phyloP scores from a whole-genome alignment of 2,797 vertebrate species.

The Coreius guichenoti region DNA sequence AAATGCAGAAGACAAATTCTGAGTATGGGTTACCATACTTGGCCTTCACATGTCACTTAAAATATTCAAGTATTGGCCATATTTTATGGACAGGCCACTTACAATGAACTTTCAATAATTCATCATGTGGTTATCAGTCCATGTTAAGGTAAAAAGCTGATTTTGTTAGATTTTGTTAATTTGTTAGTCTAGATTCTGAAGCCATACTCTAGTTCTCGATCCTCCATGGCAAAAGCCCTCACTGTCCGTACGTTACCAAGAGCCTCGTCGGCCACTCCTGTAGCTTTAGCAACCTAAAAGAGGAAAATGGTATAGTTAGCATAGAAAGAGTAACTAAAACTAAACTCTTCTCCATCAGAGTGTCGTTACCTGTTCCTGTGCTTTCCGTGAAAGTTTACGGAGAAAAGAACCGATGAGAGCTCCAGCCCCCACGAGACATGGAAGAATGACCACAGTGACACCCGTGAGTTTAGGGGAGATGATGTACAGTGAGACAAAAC shows the following conservation, averaged over 20 bases:
- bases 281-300: slow-evolving; percentile 89
- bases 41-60: no score
- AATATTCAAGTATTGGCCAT: background rate
- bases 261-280: slow-evolving; percentile 90
- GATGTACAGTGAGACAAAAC: slow-evolving; percentile 90
- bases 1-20: no score
- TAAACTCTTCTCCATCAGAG: background rate
- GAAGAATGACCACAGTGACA: slow-evolving; percentile 86
- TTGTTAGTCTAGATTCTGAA: no score
- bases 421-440: slow-evolving; percentile 84
- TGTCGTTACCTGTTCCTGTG: slow-evolving; percentile 89
- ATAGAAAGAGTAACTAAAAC: background rate
- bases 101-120: background rate
- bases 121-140: background rate
- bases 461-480: slow-evolving; percentile 92
- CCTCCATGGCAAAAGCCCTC: slow-evolving; percentile 95
- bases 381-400: slow-evolving; percentile 86
- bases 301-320: background rate
- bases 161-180: background rate
- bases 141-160: background rate
- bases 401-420: slow-evolving; percentile 88
- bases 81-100: background rate
- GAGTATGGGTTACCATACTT: no score
- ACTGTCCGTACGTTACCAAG: slow-evolving; percentile 93
- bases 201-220: slow-evolving; percentile 85